These are phyloP conservation scores for Chrysogorgia sp. DNA, from an alignment of 92 coral and sea anemone species.

Conservation along the genomic window DNA sequence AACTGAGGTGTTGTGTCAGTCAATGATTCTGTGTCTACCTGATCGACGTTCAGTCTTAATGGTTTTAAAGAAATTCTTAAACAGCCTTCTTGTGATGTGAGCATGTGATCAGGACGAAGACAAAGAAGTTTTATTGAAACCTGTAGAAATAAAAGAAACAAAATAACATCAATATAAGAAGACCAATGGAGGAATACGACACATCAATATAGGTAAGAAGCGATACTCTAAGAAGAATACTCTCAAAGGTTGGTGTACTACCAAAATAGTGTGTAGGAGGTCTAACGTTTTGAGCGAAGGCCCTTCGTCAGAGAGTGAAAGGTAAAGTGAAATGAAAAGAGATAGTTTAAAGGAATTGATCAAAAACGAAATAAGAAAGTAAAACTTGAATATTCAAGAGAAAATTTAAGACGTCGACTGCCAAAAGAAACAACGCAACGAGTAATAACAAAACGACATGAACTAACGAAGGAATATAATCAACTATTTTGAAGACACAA, in stretches of 20 bases:
- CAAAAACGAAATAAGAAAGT: too few relatives aligned
- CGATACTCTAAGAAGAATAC: not conserved
- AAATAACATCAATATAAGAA: not conserved
- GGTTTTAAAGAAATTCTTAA: slow-evolving; percentile 91
- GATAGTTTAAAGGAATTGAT: too few relatives aligned
- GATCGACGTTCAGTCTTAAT: slow-evolving; percentile 91
- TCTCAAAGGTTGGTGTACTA: too few relatives aligned
- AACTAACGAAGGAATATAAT: not conserved
- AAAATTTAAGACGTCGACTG: too few relatives aligned
- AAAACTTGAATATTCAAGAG: too few relatives aligned
- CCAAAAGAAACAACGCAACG: too few relatives aligned
- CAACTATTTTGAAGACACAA: not conserved
- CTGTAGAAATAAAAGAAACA: slow-evolving; percentile 41
- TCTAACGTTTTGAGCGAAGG: too few relatives aligned
- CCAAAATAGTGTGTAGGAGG: too few relatives aligned
- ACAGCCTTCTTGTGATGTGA: slow-evolving; percentile 81
- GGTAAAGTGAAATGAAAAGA: too few relatives aligned
- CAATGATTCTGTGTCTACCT: slow-evolving; percentile 54
- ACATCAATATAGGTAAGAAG: not conserved
- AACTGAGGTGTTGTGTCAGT: too few relatives aligned
- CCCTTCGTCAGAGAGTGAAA: too few relatives aligned
- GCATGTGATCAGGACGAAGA: slow-evolving; percentile 80
- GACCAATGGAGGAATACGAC: not conserved
- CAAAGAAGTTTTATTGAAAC: slow-evolving; percentile 81
- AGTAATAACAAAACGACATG: not conserved